Base-by-base conservation (phyloP, 92 coral and sea anemone genomes). In the Phenganax stokvisi region DNA sequence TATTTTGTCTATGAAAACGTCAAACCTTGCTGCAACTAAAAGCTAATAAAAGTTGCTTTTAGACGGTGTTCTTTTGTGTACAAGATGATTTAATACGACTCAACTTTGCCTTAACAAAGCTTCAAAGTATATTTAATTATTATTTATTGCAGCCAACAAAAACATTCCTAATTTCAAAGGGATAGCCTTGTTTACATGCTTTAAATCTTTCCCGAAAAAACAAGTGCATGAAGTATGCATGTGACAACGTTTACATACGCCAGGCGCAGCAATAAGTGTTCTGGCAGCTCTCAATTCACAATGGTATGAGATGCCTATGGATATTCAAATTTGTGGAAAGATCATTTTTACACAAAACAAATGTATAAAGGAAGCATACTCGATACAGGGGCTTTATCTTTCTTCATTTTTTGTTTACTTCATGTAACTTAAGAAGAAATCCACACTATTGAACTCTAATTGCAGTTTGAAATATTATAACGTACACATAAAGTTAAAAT, bases 91-190 rank as follows among this genome's bases (percentile, higher is more conserved):
- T 29, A 66, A 66, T 9, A 10, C 17, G 12, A 20, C 53, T 37
- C 11, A 53, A 9, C 12, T 10, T 30, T 37, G 31, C 20, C 73
- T 16, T 68, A 53, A 30, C 73, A 11, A 27, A 68, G 47, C 47
- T 37, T 37, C 37, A 8, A 68, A 27, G 54, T 51, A 5, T 68
- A 68, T 28, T 68, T 13, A 68, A 68, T 68, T 68, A 53, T 37
- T 68, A 37, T 37, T 37, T 37, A 37, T 37, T 29, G 54, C 15
- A 5, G 54, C 54, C 73, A 68, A 68, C 73, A 37, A 68, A 68
- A 68, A 68, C 73, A 68, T 30, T 30, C 54, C 30, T 37, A 16
- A 68, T 68, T 68, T 68, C 53, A 64, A 68, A 68, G 30, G 53
- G 37, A 68, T 52, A 68, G 73, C 12, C 37, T 30, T 37, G 27